phyloP scores from a whole-genome alignment of 2,888 invertebrate species.

The Orthosia incerta region DNA sequence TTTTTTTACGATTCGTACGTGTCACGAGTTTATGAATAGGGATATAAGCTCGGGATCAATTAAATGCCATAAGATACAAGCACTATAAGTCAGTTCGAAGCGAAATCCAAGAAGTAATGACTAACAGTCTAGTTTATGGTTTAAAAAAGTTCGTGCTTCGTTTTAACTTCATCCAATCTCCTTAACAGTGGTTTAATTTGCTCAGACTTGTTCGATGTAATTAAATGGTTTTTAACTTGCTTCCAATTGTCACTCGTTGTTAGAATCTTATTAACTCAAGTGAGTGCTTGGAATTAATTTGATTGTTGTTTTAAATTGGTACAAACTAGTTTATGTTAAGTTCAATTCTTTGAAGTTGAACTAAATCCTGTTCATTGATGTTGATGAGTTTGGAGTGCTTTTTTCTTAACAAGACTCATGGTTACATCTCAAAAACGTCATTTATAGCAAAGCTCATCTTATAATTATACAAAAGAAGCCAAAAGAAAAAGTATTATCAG shows the following conservation, averaged over 20 bases:
- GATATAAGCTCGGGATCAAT: constrained; percentile 79
- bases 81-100: constrained; percentile 83
- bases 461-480: too few species aligned
- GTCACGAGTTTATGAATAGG: constrained; percentile 68
- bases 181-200: constrained; percentile 76
- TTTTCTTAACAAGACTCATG: neutral
- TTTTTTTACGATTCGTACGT: constrained; percentile 42
- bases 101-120: constrained; percentile 86
- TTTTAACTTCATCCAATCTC: constrained; percentile 75
- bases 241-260: constrained; percentile 52
- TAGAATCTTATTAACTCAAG: constrained; percentile 48
- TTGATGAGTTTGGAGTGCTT: neutral
- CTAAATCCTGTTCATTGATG: neutral
- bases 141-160: constrained; percentile 74
- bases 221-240: constrained; percentile 53
- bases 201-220: constrained; percentile 62
- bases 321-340: constrained; percentile 26
- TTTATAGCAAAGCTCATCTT: too few species aligned
- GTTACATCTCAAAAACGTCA: too few species aligned
- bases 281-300: constrained; percentile 45
- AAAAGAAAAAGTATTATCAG: too few species aligned
- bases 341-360: neutral
- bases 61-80: constrained; percentile 86
- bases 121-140: constrained; percentile 80
- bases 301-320: constrained; percentile 50